Base-by-base conservation (phyloP, 92 coral and sea anemone genomes). In the Diadumene lineata region DNA sequence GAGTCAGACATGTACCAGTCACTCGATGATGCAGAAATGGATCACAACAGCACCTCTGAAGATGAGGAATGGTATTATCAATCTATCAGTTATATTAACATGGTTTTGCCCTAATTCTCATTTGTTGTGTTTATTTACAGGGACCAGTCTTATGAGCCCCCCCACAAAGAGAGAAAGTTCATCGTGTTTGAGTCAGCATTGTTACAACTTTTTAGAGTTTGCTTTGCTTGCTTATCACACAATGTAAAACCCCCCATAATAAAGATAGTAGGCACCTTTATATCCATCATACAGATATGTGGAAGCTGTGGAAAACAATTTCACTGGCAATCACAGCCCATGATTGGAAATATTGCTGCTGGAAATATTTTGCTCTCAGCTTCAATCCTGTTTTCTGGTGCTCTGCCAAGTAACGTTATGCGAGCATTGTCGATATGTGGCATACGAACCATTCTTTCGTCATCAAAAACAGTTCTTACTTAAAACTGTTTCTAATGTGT, bases 361-460 rank as follows among this genome's bases (percentile, higher is more conserved):
- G 79, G 79, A 0, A 60, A 74, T 32, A 43, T 74, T 30, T 44
- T 74, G 0, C 25, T 74, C 6, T 74, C 79, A 7, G 34, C 70
- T 2, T 38, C 70, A 0, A 74, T 74, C 30, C 70, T 74, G 11
- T 74, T 74, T 74, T 33, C 70, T 2, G 79, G 79, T 25, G 79
- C 79, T 4, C 53, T 74, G 16, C 79, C 79, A 18, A 62, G 79
- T 30, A 74, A 74, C 23, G 24, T 32, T 0, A 11, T 74, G 16
- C 62, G 58, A 33, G 81, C 64, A 7, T 31, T 76, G 6, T 13
- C 51, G 21, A 11, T 33, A 46, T 63, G 68, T 55, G 80, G 80
- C 0, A 58, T 76, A 0, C 24, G 33, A 31, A 43, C 33, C 13
- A 76, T 64, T 43, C 80, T 75, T 64, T 30, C 53, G 80, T 7